Percentiles rank a stretch among this genome's conserved stretches.
Evolutionary conservation across 2,797 vertebrate species (phyloP).

Genomic region (Pachyuromys duprasi): DNA sequence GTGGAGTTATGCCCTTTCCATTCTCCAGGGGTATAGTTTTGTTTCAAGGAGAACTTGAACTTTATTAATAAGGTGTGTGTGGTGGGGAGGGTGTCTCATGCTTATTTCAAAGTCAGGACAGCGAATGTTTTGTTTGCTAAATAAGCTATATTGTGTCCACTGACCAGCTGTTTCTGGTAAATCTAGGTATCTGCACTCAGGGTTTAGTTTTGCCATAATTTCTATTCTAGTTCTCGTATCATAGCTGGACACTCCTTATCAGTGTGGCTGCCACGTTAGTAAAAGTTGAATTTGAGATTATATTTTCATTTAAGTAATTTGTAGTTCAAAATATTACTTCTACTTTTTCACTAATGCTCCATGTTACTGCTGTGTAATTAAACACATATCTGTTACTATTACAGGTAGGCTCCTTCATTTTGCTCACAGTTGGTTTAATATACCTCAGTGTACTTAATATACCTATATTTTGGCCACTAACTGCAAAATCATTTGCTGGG

Average conservation of each 20-base stretch:
- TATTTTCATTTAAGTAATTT: slow-evolving; percentile 17
- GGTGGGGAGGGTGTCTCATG: neutral
- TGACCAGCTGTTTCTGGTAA: neutral
- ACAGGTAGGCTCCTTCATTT: neutral
- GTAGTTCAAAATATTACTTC: neutral
- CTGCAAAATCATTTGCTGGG: neutral
- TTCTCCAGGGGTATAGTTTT: neutral
- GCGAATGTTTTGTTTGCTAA: neutral
- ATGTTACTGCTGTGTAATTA: neutral
- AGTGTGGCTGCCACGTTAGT: neutral
- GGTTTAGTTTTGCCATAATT: neutral
- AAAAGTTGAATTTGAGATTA: neutral
- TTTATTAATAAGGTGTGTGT: neutral
- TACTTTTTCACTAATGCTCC: neutral
- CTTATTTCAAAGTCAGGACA: neutral
- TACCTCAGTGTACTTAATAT: neutral
- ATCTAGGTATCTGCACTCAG: neutral
- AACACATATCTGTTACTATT: neutral
- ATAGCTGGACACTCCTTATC: neutral
- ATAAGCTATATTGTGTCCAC: neutral
- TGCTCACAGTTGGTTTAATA: neutral
- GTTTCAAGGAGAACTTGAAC: neutral
- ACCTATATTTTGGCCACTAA: neutral
- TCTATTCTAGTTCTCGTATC: neutral
- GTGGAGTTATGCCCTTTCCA: slow-evolving; percentile 73